Percentiles rank a stretch among this genome's conserved stretches.
phyloP scores from a whole-genome alignment of 2,888 invertebrate species.

The Agrochola lychnidis region DNA sequence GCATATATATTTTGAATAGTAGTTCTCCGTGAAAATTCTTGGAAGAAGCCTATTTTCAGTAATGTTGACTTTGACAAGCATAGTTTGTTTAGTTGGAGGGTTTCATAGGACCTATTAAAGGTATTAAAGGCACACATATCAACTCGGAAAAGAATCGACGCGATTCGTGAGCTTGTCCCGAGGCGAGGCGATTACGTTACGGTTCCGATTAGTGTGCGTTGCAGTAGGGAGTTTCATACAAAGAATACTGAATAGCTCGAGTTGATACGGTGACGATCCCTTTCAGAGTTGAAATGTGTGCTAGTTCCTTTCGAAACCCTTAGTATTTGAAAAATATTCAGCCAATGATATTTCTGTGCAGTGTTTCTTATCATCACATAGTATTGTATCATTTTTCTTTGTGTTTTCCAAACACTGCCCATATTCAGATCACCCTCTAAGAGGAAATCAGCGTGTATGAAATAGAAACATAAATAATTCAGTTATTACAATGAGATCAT shows the following conservation, averaged over 20 bases:
- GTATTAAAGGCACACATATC: too few species aligned
- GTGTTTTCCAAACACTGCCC: background rate
- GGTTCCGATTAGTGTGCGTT: too few species aligned
- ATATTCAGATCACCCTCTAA: slow-evolving; percentile 15
- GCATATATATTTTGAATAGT: too few species aligned
- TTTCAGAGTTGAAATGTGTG: too few species aligned
- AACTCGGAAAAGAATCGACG: too few species aligned
- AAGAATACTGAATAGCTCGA: too few species aligned
- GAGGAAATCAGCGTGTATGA: slow-evolving; percentile 36
- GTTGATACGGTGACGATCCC: too few species aligned
- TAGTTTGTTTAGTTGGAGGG: background rate
- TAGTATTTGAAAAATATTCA: background rate
- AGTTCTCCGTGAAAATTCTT: background rate
- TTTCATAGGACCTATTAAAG: background rate
- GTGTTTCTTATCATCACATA: background rate
- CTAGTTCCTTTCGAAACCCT: background rate
- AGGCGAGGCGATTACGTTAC: too few species aligned
- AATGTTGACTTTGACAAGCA: background rate
- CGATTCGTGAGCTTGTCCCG: too few species aligned
- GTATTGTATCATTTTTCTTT: background rate
- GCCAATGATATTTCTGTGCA: background rate
- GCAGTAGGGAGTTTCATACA: too few species aligned
- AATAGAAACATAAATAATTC: slow-evolving; percentile 40
- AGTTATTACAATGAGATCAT: slow-evolving; percentile 42
- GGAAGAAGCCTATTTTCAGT: background rate